A percentile compares a stretch with the other conserved stretches of the same genome.
Evolutionary conservation across 2,797 vertebrate species (phyloP).

Genomic region (Tangara arthus): DNA sequence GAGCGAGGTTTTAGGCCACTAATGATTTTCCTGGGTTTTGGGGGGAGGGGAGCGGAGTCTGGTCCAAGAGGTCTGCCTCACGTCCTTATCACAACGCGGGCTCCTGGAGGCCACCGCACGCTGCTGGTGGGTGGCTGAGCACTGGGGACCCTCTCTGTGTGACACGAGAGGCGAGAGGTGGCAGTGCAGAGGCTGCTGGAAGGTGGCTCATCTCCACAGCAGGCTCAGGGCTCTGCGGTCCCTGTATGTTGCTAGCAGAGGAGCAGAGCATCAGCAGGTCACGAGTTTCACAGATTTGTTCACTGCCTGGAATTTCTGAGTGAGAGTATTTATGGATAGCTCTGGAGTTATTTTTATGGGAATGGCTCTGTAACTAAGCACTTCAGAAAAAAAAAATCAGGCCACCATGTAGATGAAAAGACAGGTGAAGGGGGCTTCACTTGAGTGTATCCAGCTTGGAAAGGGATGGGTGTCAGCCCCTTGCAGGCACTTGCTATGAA

Average conservation of each 20-base stretch:
- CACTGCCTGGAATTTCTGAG: conserved; percentile 34
- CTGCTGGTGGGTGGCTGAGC: not conserved
- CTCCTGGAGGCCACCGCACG: fast-evolving
- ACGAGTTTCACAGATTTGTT: conserved; percentile 34
- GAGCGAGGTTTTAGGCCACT: not conserved
- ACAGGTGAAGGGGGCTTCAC: conserved; percentile 9
- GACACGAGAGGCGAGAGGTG: not conserved
- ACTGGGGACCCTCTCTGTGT: not conserved
- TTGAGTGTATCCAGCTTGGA: not conserved
- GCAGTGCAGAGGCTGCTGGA: not conserved
- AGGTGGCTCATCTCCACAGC: not conserved
- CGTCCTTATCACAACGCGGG: fast-evolving
- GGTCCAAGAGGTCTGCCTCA: not conserved
- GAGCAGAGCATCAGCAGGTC: conserved; percentile 28
- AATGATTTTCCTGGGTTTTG: not conserved
- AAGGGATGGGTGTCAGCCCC: not conserved
- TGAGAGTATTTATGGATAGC: conserved; percentile 47
- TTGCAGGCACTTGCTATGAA: not conserved
- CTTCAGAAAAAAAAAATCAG: conserved; percentile 35
- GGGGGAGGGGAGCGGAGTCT: not conserved
- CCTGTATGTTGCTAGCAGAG: not conserved
- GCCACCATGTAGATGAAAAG: conserved; percentile 26
- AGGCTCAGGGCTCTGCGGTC: not conserved
- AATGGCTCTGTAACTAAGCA: conserved; percentile 48
- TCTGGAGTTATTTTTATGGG: conserved; percentile 39